Evolutionary conservation across 2,888 invertebrate species (phyloP), one percentile per base, ranked within the genome.

Genomic region (Nesidiocoris tenuis): DNA sequence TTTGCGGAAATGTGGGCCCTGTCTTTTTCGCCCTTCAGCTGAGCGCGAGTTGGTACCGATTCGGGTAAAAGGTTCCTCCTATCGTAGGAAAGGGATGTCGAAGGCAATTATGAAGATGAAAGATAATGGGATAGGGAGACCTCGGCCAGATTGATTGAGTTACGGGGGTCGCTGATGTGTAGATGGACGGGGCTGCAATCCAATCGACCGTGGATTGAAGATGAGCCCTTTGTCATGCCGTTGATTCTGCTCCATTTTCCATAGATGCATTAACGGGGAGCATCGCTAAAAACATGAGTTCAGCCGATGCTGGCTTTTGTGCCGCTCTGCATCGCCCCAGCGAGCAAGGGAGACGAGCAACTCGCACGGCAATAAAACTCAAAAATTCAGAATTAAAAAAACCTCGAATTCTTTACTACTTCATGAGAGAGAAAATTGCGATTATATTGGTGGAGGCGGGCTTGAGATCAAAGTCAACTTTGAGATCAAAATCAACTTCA

Each of bases 91-190:
- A 39, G 39, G n/a, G 19, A 65, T 39, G 25, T 65, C 65, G 39
- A 65, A 65, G 65, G 65, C 65, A 65, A 65, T 65, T 65, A 65
- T 65, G 65, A 65, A 65, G 65, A 65, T 65, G 65, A 65, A 65
- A 65, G 65, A 65, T 65, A 39, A 65, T 39, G 25, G 39, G 25
- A 19, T 12, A 17, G 19, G 54, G 54, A 65, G 39, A 39, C 65
- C 17, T 39, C 65, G n/a, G 54, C 19, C 54, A 19, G 65, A 65
- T 65, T 25, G 65, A 65, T 65, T 65, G 65, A 65, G 39, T 65
- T 65, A 65, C 39, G 54, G 39, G 65, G 65, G 21, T 12, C 25
- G 18, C 65, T 9, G 65, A 7, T 25, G 25, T 12, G 12, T 3
- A 39, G 39, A 39, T 39, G 39, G 39, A 39, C 18, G 24, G 39